A percentile compares a stretch with the other conserved stretches of the same genome.
Conservation (phyloP, 2,113 vertebrate genomes). For the Thalassoma bifasciatum region DNA sequence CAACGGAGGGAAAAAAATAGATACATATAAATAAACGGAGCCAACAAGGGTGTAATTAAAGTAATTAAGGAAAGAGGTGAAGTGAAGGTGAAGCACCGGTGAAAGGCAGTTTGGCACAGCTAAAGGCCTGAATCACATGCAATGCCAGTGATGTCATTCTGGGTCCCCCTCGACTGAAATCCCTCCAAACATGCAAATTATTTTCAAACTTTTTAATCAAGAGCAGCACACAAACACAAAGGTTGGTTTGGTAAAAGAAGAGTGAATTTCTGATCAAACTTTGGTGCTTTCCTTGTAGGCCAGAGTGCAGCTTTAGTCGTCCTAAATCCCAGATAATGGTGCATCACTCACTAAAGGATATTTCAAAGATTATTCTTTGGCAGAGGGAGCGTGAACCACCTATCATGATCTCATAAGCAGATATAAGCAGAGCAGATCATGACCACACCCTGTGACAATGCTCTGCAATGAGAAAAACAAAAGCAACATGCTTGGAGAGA, state of each 20-base stretch:
- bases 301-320: neutral
- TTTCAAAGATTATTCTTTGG: neutral
- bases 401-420: neutral
- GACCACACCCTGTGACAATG: neutral
- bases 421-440: neutral
- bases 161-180: constrained; percentile 1
- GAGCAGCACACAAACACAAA: neutral
- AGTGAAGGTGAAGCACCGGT: constrained; percentile 74
- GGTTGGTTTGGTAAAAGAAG: neutral
- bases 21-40: constrained; percentile 65
- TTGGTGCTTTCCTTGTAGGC: neutral
- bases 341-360: neutral
- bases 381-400: neutral
- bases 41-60: constrained; percentile 73
- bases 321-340: neutral
- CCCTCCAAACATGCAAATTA: neutral
- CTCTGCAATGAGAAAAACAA: no score
- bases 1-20: constrained; percentile 61
- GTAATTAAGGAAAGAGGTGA: constrained; percentile 77
- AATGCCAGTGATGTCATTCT: constrained; percentile 51
- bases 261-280: neutral
- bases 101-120: constrained; percentile 51
- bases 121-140: constrained; percentile 13
- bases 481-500: neutral
- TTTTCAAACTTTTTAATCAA: neutral